phyloP scores from a whole-genome alignment of 1,140 invertebrate genomes.

The Sinella curviseta region DNA sequence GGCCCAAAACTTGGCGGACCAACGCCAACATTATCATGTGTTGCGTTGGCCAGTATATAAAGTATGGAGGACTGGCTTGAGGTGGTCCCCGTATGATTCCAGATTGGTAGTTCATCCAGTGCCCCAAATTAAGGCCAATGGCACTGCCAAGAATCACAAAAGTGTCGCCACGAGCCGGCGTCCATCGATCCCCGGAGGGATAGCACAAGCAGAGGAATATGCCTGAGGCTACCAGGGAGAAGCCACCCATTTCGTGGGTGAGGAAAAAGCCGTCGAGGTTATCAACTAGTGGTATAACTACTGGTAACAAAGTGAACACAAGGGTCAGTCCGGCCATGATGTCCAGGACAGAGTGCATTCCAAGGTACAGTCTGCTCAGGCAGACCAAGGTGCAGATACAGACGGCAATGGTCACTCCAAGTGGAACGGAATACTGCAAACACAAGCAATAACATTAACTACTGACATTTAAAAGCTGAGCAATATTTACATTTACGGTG shows the following conservation, averaged over 20 bases:
- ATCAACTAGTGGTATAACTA: slow-evolving; percentile 73
- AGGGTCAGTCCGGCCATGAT: slow-evolving; percentile 72
- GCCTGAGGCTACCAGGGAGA: slow-evolving; percentile 65
- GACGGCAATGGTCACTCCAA: slow-evolving; percentile 57
- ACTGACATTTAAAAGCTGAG: not conserved
- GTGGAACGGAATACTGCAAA: slow-evolving; percentile 57
- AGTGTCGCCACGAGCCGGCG: slow-evolving; percentile 83
- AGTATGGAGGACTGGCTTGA: slow-evolving; percentile 63
- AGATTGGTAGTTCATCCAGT: slow-evolving; percentile 79
- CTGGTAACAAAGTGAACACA: slow-evolving; percentile 66
- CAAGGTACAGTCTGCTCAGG: slow-evolving; percentile 81
- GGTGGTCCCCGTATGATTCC: slow-evolving; percentile 63
- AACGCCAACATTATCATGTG: slow-evolving; percentile 66
- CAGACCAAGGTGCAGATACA: slow-evolving; percentile 75
- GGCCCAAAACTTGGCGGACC: slow-evolving; percentile 71
- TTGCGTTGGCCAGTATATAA: slow-evolving; percentile 74
- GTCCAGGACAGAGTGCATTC: slow-evolving; percentile 88
- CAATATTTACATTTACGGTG: not conserved
- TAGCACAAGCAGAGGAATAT: slow-evolving; percentile 70
- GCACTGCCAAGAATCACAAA: slow-evolving; percentile 78
- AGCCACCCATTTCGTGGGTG: slow-evolving; percentile 66
- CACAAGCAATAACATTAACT: slow-evolving; percentile 49
- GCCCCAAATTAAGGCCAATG: slow-evolving; percentile 74
- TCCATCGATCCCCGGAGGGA: slow-evolving; percentile 73
- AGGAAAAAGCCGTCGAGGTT: slow-evolving; percentile 70